Base-by-base conservation (phyloP, 2,888 invertebrate genomes). In the Ichneumoninae sp. region DNA sequence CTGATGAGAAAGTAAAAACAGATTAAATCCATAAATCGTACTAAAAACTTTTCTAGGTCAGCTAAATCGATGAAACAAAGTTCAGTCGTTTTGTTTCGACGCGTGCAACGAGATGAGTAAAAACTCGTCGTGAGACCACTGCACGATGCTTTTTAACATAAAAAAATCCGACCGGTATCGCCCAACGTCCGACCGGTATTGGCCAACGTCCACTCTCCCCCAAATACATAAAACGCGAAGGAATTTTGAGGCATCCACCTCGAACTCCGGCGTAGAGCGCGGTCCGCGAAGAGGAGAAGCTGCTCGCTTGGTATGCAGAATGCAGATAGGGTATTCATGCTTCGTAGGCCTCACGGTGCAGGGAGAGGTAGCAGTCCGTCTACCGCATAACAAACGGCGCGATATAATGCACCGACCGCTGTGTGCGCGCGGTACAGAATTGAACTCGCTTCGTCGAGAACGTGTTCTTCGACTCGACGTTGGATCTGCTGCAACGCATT, bases 351-450 rank as follows among this genome's bases (percentile, higher is more conserved):
- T 16, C 71, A 40, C 22, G 30, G 44, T 73, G 22, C 30, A 52
- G 57, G 52, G 68, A 44, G 65, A 83, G 79, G 74, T 73, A 73
- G 81, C 79, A 82, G 82, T 85, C 71, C 82, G 78, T 87, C 86
- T 79, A 80, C 83, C 83, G 85, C 85, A 86, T 87, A 87, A 87
- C 85, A 87, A 87, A 86, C 85, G 85, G 85, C 77, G 81, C 85
- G 69, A 86, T 87, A 83, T 87, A 87, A 87, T 84, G 84, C 84
- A 81, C 81, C 81, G 71, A 70, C 57, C 57, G 57, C 16, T 63
- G 33, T 3, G 8, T 4, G 63, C 33, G 63, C 63, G n/a, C 63
- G 6, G 33, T 16, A 47, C 13, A 50, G 44, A 75, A 74, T 44
- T 26, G 26, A 50, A 44, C 44, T 50, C 44, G 22, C 50, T 19